Evolutionary conservation across 2,797 vertebrate genomes (phyloP).

Genomic region (Carduelis carduelis): DNA sequence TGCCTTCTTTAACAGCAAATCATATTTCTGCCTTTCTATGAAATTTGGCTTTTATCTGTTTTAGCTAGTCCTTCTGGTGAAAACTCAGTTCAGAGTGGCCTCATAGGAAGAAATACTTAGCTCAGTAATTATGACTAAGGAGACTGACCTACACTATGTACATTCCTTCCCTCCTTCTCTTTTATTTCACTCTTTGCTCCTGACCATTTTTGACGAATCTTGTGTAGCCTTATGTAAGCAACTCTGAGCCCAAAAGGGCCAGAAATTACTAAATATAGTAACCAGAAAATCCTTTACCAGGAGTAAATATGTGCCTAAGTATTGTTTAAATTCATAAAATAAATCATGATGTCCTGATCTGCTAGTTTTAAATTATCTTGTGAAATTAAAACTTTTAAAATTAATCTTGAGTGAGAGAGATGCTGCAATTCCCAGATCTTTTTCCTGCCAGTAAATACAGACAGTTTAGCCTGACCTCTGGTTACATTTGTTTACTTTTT

Average conservation of each 20-base stretch:
- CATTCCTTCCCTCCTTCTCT: neutral
- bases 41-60: neutral
- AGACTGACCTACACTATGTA: neutral
- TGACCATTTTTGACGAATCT: neutral
- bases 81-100: neutral
- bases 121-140: neutral
- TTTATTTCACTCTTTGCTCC: neutral
- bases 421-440: neutral
- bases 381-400: conserved; percentile 20
- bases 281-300: neutral
- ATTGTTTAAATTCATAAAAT: neutral
- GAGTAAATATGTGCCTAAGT: neutral
- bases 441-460: neutral
- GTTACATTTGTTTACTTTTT: neutral
- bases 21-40: neutral
- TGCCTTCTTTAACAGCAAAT: neutral
- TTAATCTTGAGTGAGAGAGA: neutral
- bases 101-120: neutral
- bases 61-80: neutral
- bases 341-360: neutral
- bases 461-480: neutral
- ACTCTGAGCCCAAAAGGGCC: neutral
- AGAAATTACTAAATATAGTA: neutral
- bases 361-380: conserved; percentile 15
- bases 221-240: neutral